phyloP scores from a whole-genome alignment of 2,113 vertebrate genomes.

The Scomber japonicus region DNA sequence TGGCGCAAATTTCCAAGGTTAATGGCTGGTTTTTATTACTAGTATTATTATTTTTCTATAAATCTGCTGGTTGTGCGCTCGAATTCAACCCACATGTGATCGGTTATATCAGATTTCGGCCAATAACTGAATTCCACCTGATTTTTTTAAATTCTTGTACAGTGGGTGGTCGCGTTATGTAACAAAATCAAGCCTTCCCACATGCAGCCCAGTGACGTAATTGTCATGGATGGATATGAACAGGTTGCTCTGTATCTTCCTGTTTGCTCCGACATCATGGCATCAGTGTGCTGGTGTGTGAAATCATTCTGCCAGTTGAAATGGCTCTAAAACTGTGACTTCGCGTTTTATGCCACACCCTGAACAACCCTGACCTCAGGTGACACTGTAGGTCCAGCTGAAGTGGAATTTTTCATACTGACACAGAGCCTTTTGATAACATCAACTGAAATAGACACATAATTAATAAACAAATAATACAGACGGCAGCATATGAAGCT shows the following conservation, averaged over 20 bases:
- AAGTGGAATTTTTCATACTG: no score
- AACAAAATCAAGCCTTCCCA: neutral
- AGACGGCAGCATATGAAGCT: no score
- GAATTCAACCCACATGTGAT: neutral
- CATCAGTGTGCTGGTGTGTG: neutral
- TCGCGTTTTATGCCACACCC: conserved; percentile 26
- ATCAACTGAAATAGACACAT: no score
- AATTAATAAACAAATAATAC: no score
- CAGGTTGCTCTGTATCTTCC: conserved; percentile 5
- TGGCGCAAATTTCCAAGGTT: neutral
- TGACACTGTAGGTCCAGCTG: neutral
- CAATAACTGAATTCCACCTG: neutral
- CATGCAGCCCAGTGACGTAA: neutral
- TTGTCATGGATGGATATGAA: neutral
- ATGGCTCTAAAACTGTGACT: neutral
- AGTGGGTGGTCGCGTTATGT: neutral
- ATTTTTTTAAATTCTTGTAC: neutral
- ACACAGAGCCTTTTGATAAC: neutral
- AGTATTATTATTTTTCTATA: no score
- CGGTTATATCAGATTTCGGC: neutral
- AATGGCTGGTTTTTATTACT: neutral
- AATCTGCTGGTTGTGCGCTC: neutral
- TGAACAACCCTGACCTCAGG: neutral
- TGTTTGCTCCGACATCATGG: neutral
- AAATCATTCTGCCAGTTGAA: neutral